Evolutionary conservation across 2,888 invertebrate genomes (phyloP).

Genomic region (Callyntrura sp.): DNA sequence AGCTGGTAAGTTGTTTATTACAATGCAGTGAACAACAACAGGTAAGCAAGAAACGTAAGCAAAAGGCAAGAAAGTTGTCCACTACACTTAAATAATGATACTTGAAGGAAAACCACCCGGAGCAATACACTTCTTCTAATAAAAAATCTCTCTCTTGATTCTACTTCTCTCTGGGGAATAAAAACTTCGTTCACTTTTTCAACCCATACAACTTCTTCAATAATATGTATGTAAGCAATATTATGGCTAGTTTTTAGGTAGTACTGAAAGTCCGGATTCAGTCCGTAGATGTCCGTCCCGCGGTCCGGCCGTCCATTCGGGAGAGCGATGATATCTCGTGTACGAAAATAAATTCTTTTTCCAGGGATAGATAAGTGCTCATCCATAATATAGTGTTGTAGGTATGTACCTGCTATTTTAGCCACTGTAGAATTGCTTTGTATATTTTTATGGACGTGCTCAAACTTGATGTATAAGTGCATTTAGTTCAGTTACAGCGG

Average conservation of each 20-base stretch:
- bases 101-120: conserved; percentile 80
- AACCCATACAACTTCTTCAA: conserved; percentile 57
- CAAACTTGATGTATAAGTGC: no score
- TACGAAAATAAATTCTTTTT: no score
- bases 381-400: no score
- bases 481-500: no score
- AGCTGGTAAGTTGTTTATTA: conserved; percentile 65
- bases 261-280: no score
- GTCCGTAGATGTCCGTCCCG: no score
- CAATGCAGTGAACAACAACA: conserved; percentile 63
- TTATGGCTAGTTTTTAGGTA: conserved; percentile 60
- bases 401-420: no score
- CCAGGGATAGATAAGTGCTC: no score
- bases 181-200: conserved; percentile 66
- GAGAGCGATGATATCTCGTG: no score
- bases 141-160: conserved; percentile 55
- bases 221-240: conserved; percentile 64
- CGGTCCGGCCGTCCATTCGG: no score
- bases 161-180: conserved; percentile 58
- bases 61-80: conserved; percentile 78
- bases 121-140: conserved; percentile 77
- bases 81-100: conserved; percentile 79
- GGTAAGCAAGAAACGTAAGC: conserved; percentile 59
- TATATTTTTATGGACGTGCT: no score
- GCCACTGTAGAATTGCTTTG: no score